A percentile compares a stretch with the other conserved stretches of the same genome.
phyloP scores from a whole-genome alignment of 2,797 vertebrate species.

The Anabas testudineus region DNA sequence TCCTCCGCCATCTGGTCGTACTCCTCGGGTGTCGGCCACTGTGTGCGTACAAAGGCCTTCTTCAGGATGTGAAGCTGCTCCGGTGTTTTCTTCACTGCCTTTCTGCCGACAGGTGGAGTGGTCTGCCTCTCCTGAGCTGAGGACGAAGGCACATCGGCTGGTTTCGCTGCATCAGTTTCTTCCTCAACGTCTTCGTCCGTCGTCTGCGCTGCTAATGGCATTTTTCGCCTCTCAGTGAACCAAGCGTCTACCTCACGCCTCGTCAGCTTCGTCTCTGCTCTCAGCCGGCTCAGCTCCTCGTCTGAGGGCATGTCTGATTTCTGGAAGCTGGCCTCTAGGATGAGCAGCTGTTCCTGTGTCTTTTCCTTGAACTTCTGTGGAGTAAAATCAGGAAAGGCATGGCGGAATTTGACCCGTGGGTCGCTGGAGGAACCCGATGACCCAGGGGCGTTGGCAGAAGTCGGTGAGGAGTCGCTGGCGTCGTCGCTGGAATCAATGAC shows the following conservation, averaged over 20 bases:
- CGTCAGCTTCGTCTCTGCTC: conserved; percentile 92
- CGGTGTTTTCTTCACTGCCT: conserved; percentile 91
- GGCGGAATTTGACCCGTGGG: conserved; percentile 86
- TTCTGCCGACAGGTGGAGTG: conserved; percentile 69
- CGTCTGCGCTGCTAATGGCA: conserved; percentile 19
- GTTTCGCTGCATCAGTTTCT: background rate
- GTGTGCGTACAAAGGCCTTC: conserved; percentile 92
- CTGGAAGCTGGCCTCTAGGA: conserved; percentile 92
- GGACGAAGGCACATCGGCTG: conserved; percentile 18
- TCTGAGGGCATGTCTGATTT: conserved; percentile 87
- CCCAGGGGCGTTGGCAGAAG: background rate
- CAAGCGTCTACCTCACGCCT: conserved; percentile 94
- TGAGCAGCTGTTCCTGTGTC: conserved; percentile 90
- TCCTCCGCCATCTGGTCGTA: conserved; percentile 93
- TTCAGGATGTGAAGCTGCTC: conserved; percentile 95
- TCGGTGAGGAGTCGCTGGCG: conserved; percentile 77
- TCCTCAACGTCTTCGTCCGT: conserved; percentile 76
- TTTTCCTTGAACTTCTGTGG: conserved; percentile 97
- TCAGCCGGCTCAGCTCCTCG: conserved; percentile 92
- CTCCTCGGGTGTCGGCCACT: conserved; percentile 94
- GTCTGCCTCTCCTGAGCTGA: conserved; percentile 47
- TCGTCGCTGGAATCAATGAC: conserved; percentile 96
- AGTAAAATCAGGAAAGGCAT: conserved; percentile 91
- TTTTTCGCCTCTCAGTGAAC: conserved; percentile 93
- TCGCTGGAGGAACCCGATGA: conserved; percentile 58